phyloP scores from a whole-genome alignment of 2,888 invertebrate genomes.

The Himalopsyche kuldschensis region DNA sequence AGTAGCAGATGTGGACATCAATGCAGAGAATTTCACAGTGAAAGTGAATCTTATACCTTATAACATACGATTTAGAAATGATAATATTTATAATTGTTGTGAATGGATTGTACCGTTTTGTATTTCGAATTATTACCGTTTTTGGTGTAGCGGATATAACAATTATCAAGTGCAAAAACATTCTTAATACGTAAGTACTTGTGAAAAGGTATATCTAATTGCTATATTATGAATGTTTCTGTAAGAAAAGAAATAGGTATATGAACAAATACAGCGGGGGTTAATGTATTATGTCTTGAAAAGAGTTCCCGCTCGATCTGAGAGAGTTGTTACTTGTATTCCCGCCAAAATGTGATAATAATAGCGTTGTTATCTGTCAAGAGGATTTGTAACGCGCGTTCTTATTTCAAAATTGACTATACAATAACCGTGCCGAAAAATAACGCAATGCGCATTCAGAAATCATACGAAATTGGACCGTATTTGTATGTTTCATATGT shows the following conservation, averaged over 20 bases:
- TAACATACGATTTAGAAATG: too few relatives aligned
- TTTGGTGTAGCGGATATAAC: too few relatives aligned
- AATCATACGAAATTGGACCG: not conserved
- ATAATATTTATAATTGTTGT: too few relatives aligned
- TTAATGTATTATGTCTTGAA: slow-evolving; percentile 30
- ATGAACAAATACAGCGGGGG: not conserved
- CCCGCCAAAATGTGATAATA: slow-evolving; percentile 41
- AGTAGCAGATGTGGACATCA: too few relatives aligned
- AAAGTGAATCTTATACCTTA: too few relatives aligned
- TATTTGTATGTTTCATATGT: not conserved
- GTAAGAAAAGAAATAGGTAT: not conserved
- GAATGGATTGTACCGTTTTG: too few relatives aligned
- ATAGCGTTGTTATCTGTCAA: slow-evolving; percentile 41
- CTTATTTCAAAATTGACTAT: slow-evolving; percentile 40
- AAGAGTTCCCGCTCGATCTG: slow-evolving; percentile 18
- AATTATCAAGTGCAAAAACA: too few relatives aligned
- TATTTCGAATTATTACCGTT: too few relatives aligned
- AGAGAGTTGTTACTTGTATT: slow-evolving; percentile 32
- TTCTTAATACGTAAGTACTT: too few relatives aligned
- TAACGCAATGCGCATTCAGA: not conserved
- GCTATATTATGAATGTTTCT: too few relatives aligned
- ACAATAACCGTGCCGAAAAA: not conserved
- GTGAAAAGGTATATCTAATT: too few relatives aligned
- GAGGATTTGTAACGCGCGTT: slow-evolving; percentile 40
- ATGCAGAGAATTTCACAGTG: too few relatives aligned